Conservation (phyloP, 2,113 vertebrate species). For the Morphnarchus princeps region DNA sequence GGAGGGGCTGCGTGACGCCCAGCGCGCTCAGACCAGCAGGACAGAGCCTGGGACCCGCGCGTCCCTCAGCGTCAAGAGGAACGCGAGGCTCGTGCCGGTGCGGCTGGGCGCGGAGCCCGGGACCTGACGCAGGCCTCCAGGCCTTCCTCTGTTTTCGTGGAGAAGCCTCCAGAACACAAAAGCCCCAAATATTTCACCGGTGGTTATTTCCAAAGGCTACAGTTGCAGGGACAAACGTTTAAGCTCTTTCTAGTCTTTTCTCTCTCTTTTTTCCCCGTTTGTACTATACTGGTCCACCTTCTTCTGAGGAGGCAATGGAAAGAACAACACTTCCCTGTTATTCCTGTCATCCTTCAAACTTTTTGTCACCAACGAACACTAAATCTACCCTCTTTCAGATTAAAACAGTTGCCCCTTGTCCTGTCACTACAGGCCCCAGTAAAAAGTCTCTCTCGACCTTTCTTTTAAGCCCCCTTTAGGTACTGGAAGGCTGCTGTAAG, state of each 20-base stretch:
- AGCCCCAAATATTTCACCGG: neutral
- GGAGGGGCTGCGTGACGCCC: fast-evolving
- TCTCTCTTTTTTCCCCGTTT: neutral
- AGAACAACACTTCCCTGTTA: neutral
- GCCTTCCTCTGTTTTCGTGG: neutral
- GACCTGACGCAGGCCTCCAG: neutral
- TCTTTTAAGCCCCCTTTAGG: neutral
- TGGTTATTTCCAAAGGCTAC: neutral
- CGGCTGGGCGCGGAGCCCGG: fast-evolving
- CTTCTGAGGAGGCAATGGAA: neutral
- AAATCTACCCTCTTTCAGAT: neutral
- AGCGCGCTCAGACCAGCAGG: fast-evolving
- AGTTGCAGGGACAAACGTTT: neutral
- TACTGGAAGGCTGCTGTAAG: neutral
- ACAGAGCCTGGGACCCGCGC: fast-evolving
- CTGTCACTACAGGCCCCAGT: neutral
- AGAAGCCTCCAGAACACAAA: neutral
- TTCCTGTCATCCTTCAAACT: neutral
- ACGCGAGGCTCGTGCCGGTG: fast-evolving
- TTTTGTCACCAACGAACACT: neutral
- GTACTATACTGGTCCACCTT: neutral
- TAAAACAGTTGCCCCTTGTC: neutral
- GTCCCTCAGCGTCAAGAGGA: neutral
- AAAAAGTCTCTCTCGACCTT: neutral
- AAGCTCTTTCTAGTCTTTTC: neutral